These are phyloP conservation scores for Oligia latruncula DNA, from an alignment of 2,888 invertebrate species.

Conservation along the genomic window DNA sequence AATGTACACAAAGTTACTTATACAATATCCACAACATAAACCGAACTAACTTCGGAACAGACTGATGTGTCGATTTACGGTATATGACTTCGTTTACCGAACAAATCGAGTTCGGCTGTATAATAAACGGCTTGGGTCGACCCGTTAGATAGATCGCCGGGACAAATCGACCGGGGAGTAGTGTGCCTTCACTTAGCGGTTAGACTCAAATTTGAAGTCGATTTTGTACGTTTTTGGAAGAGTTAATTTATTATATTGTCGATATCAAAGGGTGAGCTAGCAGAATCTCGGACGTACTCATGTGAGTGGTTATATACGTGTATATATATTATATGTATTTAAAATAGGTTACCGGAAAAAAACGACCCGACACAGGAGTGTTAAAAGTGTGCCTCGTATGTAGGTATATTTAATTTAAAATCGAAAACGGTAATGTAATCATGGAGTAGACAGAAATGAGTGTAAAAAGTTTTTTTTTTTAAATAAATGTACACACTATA, in stretches of 20 bases:
- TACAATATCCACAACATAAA: constrained; percentile 6
- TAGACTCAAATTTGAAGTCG: constrained; percentile 28
- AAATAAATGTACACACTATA: not conserved
- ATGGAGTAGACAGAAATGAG: not conserved
- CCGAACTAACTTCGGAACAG: constrained; percentile 9
- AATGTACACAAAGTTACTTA: not conserved
- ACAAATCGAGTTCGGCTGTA: constrained; percentile 70
- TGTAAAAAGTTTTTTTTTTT: not conserved
- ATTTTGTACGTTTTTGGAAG: constrained; percentile 21
- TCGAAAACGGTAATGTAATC: not conserved
- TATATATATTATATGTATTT: too few species aligned
- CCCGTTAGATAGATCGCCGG: constrained; percentile 41
- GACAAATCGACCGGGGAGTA: constrained; percentile 56
- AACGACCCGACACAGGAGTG: not conserved
- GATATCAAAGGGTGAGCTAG: not conserved
- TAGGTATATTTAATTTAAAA: not conserved
- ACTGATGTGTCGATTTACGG: constrained; percentile 60
- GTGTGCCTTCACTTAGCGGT: constrained; percentile 40
- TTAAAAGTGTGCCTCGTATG: not conserved
- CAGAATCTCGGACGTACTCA: too few species aligned
- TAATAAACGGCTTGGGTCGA: constrained; percentile 66
- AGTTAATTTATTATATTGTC: not conserved
- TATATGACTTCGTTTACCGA: constrained; percentile 68
- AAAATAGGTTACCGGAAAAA: not conserved
- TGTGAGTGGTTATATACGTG: too few species aligned